phyloP scores from a whole-genome alignment of 1,140 invertebrate species.

The Procambarus virginalis region DNA sequence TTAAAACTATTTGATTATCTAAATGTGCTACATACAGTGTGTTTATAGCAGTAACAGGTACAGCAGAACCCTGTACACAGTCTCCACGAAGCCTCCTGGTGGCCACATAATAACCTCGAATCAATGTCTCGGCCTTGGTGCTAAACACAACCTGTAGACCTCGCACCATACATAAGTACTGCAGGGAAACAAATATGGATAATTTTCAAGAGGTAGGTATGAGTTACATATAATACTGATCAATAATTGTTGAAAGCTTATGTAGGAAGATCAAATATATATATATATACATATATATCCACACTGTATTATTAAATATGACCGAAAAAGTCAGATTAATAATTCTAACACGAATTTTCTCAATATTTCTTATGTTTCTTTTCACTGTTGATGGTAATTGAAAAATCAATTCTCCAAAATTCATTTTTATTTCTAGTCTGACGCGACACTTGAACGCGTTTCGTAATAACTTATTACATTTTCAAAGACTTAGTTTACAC shows the following conservation, averaged over 20 bases:
- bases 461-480: no score
- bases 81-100: conserved; percentile 45
- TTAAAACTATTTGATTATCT: neutral
- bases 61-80: conserved; percentile 41
- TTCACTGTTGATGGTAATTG: no score
- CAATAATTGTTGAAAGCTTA: neutral
- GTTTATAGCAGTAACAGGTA: conserved; percentile 64
- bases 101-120: conserved; percentile 65
- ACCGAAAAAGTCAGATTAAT: no score
- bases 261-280: no score
- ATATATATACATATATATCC: no score
- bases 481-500: no score
- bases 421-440: no score
- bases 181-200: neutral
- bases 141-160: conserved; percentile 43
- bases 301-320: no score
- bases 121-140: conserved; percentile 46
- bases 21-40: conserved; percentile 36
- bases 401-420: no score
- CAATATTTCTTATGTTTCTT: no score
- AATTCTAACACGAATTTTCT: no score
- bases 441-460: no score
- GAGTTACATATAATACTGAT: neutral
- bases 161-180: conserved; percentile 45
- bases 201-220: neutral